These are phyloP conservation scores for Adrianichthys oophorus DNA, from an alignment of 2,797 vertebrate species.

Conservation along the genomic window DNA sequence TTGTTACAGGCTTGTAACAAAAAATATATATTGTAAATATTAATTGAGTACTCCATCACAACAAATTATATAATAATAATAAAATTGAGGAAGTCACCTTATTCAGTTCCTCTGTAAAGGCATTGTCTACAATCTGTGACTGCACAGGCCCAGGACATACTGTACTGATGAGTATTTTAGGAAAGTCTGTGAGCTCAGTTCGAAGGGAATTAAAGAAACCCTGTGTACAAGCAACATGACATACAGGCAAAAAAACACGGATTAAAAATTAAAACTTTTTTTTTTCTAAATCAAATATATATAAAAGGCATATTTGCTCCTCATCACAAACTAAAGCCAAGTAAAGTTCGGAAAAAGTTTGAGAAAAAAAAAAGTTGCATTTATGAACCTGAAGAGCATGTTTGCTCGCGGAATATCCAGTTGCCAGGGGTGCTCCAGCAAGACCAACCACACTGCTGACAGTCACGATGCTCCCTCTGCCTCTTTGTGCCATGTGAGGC, in stretches of 20 bases:
- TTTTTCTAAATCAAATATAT: background rate
- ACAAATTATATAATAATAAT: too few relatives aligned
- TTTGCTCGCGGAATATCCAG: conserved; percentile 91
- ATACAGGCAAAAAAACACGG: background rate
- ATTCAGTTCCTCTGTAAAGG: conserved; percentile 80
- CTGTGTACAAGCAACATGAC: conserved; percentile 61
- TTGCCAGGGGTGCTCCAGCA: conserved; percentile 77
- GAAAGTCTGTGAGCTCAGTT: conserved; percentile 83
- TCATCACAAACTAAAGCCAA: background rate
- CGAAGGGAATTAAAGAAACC: conserved; percentile 92
- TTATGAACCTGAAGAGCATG: conserved; percentile 84
- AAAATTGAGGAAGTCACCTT: conserved; percentile 74
- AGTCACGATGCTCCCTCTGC: conserved; percentile 84
- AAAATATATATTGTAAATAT: conserved; percentile 1
- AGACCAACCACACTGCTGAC: conserved; percentile 88
- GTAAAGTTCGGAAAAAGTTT: too few relatives aligned
- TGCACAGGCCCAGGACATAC: conserved; percentile 91
- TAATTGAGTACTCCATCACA: background rate
- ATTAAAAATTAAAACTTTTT: background rate
- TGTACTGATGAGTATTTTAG: conserved; percentile 85
- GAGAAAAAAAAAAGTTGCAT: conserved; percentile 49
- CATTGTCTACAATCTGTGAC: conserved; percentile 87
- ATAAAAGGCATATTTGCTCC: background rate
- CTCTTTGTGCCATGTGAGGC: conserved; percentile 83
- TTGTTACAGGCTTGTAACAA: conserved; percentile 66